Base-by-base conservation (phyloP, 2,888 invertebrate genomes). In the Malacosoma neustria region DNA sequence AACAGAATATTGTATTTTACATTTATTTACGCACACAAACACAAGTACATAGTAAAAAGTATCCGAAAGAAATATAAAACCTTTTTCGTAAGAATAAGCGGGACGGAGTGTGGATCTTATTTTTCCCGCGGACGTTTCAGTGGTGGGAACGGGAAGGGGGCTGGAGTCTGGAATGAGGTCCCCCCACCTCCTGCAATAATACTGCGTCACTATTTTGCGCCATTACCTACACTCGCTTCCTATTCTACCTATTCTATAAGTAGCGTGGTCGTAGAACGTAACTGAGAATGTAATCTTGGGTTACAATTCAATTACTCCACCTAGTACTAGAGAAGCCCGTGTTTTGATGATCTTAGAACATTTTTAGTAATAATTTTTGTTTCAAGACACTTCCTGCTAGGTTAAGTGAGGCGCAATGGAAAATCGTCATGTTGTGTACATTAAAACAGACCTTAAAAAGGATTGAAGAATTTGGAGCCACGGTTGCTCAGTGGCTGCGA, bases 131-230 rank as follows among this genome's bases (percentile, higher is more conserved):
- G 73, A 76, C 74, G 87, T 88, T 88, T 87, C 84, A 79, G 75
- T 80, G 72, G 64, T 56, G 63, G 61, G 57, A 54, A 54, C 56
- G 53, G 40, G 54, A 54, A 56, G 60, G 55, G 35, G 44, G 46
- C 36, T 48, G 52, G 60, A 43, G 53, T 45, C 51, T 42, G 69
- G 69, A 59, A 59, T 57, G 65, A 59, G 71, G 58, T 50, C 43
- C 59, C 46, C 67, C 70, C 69, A 70, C 59, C 81, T 77, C 76
- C 74, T 84, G 86, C 84, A 85, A 86, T 86, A 86, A 87, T 87
- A 87, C 86, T 86, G 87, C 87, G 85, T 86, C 87, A 86, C 86
- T 87, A 87, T 87, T 87, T 87, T 87, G 85, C 86, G 84, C 86
- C 86, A 86, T 85, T 85, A 85, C 85, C 84, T 84, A 85, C 84